Base-by-base conservation (phyloP, 2,888 invertebrate genomes). In the Perizoma flavofasciatum region DNA sequence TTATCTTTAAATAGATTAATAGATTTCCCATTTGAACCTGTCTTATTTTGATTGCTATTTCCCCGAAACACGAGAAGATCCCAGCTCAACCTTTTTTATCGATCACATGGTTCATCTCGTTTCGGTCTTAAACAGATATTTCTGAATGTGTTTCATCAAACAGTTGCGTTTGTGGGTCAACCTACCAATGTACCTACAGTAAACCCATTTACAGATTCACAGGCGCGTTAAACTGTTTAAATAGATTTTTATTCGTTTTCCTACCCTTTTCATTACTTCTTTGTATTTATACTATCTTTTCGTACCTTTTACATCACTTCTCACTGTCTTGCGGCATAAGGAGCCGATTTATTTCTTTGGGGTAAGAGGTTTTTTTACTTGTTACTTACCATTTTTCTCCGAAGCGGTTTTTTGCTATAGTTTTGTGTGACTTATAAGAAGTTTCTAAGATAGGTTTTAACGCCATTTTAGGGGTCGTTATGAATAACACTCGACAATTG, bases 151-250 rank as follows among this genome's bases (percentile, higher is more conserved):
- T 65, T 68, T 60, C 67, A 60, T 66, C 63, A 62, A 66, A 73
- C 78, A 78, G 75, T 77, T 78, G 75, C 66, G 66, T 68, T 79
- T 65, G 72, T 85, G 72, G 84, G 84, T 83, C 82, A 80, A 44
- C 64, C 65, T 22, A 64, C 61, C 51, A 46, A 61, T 56, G 49
- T 60, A 65, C 22, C 22, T 22, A 22, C 37, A 37, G 7, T 37
- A 37, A 67, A 61, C 61, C 51, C 56, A 51, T 65, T 62, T 61
- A 46, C 48, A 58, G 48, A 63, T 45, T 65, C 60, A 66, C 65
- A 64, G 66, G 52, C 9, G 33, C 46, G 44, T 56, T 46, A 52
- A 55, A 35, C 54, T 48, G 57, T 61, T 61, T 9, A 57, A 51
- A 62, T 58, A 58, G 51, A 55, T 49, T 50, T 43, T 34, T 22